phyloP scores from a whole-genome alignment of 2,888 invertebrate genomes.

The Epinotia brunnichana region DNA sequence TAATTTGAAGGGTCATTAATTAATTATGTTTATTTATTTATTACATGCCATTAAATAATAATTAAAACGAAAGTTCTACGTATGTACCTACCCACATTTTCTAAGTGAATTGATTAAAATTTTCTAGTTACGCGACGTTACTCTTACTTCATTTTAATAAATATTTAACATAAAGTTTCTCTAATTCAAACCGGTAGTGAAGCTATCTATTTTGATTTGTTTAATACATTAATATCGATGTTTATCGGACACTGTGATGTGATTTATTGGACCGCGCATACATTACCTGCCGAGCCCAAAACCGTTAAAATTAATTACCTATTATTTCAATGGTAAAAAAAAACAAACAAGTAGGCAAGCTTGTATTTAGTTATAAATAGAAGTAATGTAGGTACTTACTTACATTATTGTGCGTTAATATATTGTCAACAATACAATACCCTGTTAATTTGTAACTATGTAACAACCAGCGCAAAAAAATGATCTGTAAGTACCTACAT shows the following conservation, averaged over 20 bases:
- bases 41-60: constrained; percentile 8
- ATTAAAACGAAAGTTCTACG: constrained; percentile 31
- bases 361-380: background rate
- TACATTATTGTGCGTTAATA: background rate
- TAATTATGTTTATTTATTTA: constrained; percentile 44
- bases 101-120: constrained; percentile 40
- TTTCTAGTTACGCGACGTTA: constrained; percentile 31
- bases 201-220: constrained; percentile 30
- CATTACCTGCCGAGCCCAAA: background rate
- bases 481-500: too few relatives aligned
- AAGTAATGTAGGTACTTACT: background rate
- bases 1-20: constrained; percentile 45
- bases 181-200: constrained; percentile 39
- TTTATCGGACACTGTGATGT: constrained; percentile 5
- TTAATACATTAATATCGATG: constrained; percentile 22
- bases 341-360: too few relatives aligned
- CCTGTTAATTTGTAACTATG: background rate
- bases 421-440: background rate
- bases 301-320: background rate
- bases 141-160: constrained; percentile 39
- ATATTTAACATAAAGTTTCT: constrained; percentile 43
- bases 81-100: constrained; percentile 20
- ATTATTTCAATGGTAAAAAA: background rate
- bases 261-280: constrained; percentile 29
- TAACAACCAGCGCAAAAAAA: too few relatives aligned